Evolutionary conservation across 2,888 invertebrate genomes (phyloP).

Genomic region (Amiota communis): DNA sequence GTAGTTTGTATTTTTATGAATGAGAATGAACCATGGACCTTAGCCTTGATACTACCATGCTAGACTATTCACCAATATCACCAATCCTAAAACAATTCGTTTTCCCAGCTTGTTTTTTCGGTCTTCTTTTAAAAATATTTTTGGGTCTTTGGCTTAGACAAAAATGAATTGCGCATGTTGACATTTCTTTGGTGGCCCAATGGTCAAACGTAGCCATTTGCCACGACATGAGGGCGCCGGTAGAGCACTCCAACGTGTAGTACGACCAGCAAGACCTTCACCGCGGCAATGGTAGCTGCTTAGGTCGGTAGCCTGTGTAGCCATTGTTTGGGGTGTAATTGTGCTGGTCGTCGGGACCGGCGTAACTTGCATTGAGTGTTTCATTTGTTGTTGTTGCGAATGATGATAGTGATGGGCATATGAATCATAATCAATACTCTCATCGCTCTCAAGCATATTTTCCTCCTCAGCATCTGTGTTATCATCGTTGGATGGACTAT

Average conservation of each 20-base stretch:
- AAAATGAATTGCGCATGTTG: slow-evolving; percentile 72
- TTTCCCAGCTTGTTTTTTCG: too few relatives aligned
- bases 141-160: slow-evolving; percentile 59
- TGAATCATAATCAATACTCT: slow-evolving; percentile 56
- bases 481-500: slow-evolving; percentile 37
- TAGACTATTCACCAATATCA: too few relatives aligned
- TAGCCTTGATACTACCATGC: too few relatives aligned
- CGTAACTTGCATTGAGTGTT: neutral
- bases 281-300: slow-evolving; percentile 80
- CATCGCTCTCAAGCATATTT: slow-evolving; percentile 50
- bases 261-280: slow-evolving; percentile 83
- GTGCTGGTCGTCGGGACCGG: slow-evolving; percentile 25
- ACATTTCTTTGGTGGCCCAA: slow-evolving; percentile 73
- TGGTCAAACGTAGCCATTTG: slow-evolving; percentile 83
- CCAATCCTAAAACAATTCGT: too few relatives aligned
- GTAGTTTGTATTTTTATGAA: too few relatives aligned
- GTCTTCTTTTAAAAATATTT: too few relatives aligned
- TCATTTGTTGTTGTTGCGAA: slow-evolving; percentile 17
- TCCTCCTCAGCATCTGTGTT: slow-evolving; percentile 53
- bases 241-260: slow-evolving; percentile 88
- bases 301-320: slow-evolving; percentile 52
- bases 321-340: slow-evolving; percentile 49
- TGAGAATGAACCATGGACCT: too few relatives aligned
- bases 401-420: slow-evolving; percentile 26
- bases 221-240: slow-evolving; percentile 91